phyloP scores from a whole-genome alignment of 1,140 invertebrate genomes.

The Phymorhynchus buccinoides region DNA sequence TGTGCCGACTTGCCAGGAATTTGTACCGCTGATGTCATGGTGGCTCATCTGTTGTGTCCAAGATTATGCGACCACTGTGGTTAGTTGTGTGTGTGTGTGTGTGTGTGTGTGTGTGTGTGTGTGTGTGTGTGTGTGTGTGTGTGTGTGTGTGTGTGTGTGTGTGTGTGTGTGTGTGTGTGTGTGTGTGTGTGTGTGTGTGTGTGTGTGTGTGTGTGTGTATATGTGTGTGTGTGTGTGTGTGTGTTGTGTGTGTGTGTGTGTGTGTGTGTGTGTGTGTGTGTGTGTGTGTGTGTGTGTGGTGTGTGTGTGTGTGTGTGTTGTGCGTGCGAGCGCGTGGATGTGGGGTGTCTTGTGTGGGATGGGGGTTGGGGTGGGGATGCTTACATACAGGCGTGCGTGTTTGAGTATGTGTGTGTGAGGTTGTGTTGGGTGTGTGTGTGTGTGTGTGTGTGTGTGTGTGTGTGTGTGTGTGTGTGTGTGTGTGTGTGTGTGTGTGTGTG shows the following conservation, averaged over 20 bases:
- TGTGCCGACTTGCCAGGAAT: not conserved
- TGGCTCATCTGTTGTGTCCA: not conserved
- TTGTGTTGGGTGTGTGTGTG: not conserved
- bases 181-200: too few relatives aligned
- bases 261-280: not conserved
- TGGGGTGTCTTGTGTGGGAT: too few relatives aligned
- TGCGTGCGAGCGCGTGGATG: too few relatives aligned
- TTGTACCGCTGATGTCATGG: not conserved
- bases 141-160: not conserved
- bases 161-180: not conserved
- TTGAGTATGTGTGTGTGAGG: not conserved
- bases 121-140: not conserved
- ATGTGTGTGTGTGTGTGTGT: too few relatives aligned
- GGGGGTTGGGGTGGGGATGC: too few relatives aligned
- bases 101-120: not conserved
- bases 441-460: too few relatives aligned
- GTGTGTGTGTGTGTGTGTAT: too few relatives aligned
- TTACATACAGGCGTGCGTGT: not conserved
- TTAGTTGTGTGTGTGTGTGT: not conserved
- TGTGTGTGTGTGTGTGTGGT: not conserved
- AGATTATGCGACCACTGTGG: not conserved
- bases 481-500: too few relatives aligned
- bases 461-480: too few relatives aligned
- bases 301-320: too few relatives aligned
- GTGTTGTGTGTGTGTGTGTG: too few relatives aligned